These are phyloP conservation scores for Siniperca scherzeri DNA, from an alignment of 2,797 vertebrate genomes.

Conservation along the genomic window DNA sequence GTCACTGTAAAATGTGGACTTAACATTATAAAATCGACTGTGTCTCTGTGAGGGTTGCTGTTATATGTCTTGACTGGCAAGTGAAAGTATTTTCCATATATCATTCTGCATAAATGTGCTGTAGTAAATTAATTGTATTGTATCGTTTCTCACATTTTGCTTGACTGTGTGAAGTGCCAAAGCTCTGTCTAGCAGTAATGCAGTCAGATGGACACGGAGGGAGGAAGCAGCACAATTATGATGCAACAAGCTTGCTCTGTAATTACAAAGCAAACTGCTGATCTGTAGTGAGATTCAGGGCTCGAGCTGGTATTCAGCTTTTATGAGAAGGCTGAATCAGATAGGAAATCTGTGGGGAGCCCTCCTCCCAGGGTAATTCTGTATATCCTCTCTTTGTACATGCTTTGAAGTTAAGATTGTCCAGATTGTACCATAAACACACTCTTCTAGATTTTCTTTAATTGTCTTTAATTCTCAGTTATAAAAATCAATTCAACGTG, in stretches of 20 bases:
- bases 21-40: not conserved
- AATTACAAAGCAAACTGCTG: constrained; percentile 80
- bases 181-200: constrained; percentile 33
- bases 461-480: not conserved
- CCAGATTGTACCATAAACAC: constrained; percentile 25
- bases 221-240: constrained; percentile 77
- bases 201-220: constrained; percentile 24
- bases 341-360: constrained; percentile 61
- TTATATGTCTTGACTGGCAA: not conserved
- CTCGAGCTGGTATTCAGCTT: constrained; percentile 33
- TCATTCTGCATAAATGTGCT: not conserved
- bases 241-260: constrained; percentile 54
- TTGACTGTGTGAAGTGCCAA: constrained; percentile 14
- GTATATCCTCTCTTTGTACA: constrained; percentile 34
- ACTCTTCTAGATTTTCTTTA: not conserved
- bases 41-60: not conserved
- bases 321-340: constrained; percentile 57
- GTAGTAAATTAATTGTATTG: not conserved
- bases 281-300: constrained; percentile 70
- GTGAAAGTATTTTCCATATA: not conserved
- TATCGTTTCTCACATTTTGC: constrained; percentile 19
- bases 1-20: not conserved
- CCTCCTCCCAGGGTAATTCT: constrained; percentile 34
- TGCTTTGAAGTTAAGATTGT: constrained; percentile 55
- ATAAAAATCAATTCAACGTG: not conserved